phyloP scores from a whole-genome alignment of 2,797 vertebrate species.

The Psittacula echo region DNA sequence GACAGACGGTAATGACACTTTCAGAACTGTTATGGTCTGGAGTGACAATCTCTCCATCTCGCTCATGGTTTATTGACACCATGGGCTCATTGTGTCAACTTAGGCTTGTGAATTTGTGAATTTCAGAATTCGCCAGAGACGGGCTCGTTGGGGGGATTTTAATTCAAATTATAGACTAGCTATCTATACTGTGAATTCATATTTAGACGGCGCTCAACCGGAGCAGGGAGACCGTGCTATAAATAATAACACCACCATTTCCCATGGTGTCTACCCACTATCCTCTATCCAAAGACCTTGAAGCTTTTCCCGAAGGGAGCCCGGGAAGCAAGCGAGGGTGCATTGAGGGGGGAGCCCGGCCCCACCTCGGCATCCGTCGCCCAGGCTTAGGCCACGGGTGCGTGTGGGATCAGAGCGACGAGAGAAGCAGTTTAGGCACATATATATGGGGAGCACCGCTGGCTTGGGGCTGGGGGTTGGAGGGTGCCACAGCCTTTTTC shows the following conservation, averaged over 20 bases:
- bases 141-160: slow-evolving; percentile 49
- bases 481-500: not conserved
- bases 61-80: slow-evolving; percentile 71
- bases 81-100: slow-evolving; percentile 72
- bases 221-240: not conserved
- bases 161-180: slow-evolving; percentile 63
- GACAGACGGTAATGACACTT: slow-evolving; percentile 76
- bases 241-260: slow-evolving; percentile 33
- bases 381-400: not conserved
- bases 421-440: not conserved
- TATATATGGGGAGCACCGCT: rapidly evolving
- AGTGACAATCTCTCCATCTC: slow-evolving; percentile 72
- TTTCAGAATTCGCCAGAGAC: slow-evolving; percentile 66
- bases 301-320: not conserved
- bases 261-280: not conserved
- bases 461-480: not conserved
- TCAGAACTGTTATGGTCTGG: slow-evolving; percentile 73
- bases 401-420: not conserved
- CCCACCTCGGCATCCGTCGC: not conserved
- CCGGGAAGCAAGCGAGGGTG: not conserved
- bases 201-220: slow-evolving; percentile 48
- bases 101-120: slow-evolving; percentile 54
- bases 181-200: slow-evolving; percentile 49
- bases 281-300: not conserved
- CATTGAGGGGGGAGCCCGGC: not conserved